phyloP scores from a whole-genome alignment of 2,797 vertebrate genomes.

The Danio aesculapii region DNA sequence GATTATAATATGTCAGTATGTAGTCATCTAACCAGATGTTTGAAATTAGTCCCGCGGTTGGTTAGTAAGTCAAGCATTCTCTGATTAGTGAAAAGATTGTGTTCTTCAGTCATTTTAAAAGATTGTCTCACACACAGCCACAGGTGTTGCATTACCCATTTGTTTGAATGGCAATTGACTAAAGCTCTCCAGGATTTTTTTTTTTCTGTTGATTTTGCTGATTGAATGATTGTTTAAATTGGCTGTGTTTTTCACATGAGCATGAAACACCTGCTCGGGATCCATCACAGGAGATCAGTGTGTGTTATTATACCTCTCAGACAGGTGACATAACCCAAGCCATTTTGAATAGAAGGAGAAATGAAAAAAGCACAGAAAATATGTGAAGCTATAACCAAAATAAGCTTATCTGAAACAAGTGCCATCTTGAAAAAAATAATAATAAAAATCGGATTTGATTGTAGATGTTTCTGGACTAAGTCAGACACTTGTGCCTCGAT shows the following conservation, averaged over 20 bases:
- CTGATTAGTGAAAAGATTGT: constrained; percentile 48
- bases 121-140: constrained; percentile 40
- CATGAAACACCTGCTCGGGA: constrained; percentile 36
- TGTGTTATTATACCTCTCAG: constrained; percentile 26
- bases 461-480: too few relatives aligned
- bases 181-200: constrained; percentile 57
- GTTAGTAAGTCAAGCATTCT: constrained; percentile 40
- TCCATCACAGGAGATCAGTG: constrained; percentile 46
- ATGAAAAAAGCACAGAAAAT: not conserved
- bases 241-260: constrained; percentile 29
- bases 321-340: constrained; percentile 39
- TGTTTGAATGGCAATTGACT: constrained; percentile 64
- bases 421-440: not conserved
- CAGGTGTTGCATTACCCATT: constrained; percentile 51
- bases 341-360: not conserved
- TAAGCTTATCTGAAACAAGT: not conserved
- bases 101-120: constrained; percentile 39
- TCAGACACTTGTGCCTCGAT: too few relatives aligned
- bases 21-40: constrained; percentile 51
- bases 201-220: constrained; percentile 65
- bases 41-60: constrained; percentile 45
- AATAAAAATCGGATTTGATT: too few relatives aligned
- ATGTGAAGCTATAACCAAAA: not conserved
- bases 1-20: constrained; percentile 13
- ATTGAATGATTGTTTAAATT: constrained; percentile 67